Evolutionary conservation across 2,113 vertebrate genomes (phyloP).

Genomic region (Ahaetulla prasina): DNA sequence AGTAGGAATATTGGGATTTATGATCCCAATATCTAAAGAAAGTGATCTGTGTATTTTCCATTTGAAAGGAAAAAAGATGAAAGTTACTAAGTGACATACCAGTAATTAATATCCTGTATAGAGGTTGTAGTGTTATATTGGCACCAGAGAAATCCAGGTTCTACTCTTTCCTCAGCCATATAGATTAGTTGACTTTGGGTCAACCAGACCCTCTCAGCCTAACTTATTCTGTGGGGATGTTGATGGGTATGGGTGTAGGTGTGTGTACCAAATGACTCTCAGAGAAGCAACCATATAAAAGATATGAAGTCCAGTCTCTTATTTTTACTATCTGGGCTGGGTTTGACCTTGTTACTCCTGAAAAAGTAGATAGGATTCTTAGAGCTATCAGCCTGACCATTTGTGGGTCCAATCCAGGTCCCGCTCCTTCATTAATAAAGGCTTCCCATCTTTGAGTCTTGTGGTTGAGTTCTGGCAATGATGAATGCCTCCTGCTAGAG

Average conservation of each 20-base stretch:
- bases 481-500: background rate
- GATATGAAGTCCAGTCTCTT: background rate
- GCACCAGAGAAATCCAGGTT: background rate
- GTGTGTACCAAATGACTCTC: background rate
- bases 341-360: background rate
- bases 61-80: background rate
- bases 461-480: background rate
- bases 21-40: background rate
- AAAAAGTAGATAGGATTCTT: background rate
- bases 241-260: background rate
- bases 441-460: background rate
- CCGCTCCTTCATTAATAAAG: background rate
- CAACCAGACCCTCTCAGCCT: background rate
- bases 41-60: background rate
- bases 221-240: background rate
- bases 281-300: background rate
- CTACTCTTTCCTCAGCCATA: background rate
- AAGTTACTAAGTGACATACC: background rate
- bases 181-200: background rate
- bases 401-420: background rate
- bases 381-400: background rate
- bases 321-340: background rate
- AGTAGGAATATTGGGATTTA: background rate
- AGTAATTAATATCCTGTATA: background rate
- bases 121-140: background rate